Conservation (phyloP, 2,888 invertebrate genomes). For the Gibbula magus region DNA sequence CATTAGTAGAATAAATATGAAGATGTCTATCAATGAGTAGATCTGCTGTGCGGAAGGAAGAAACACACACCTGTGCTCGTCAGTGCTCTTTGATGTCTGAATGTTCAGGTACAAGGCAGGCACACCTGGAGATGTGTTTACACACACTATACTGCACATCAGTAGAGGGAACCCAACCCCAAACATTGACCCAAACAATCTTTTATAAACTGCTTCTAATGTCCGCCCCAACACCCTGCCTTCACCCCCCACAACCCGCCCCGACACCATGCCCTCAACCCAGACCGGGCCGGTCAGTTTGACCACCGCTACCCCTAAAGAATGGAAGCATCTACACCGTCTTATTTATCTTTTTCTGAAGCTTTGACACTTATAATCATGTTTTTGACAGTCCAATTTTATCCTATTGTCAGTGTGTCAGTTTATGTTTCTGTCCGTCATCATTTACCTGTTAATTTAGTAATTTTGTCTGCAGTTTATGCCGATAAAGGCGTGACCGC, state of each 20-base stretch:
- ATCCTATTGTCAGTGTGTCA: neutral
- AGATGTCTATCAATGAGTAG: too few relatives aligned
- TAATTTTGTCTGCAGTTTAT: neutral
- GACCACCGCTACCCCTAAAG: neutral
- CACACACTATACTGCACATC: neutral
- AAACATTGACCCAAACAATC: too few relatives aligned
- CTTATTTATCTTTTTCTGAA: neutral
- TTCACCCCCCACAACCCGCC: too few relatives aligned
- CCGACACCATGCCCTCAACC: neutral
- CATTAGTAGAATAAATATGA: too few relatives aligned
- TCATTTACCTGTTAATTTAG: constrained; percentile 11
- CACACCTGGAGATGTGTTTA: neutral
- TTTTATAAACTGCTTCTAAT: too few relatives aligned
- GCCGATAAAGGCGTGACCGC: neutral
- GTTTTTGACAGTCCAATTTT: neutral
- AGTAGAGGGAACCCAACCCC: neutral
- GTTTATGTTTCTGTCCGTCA: neutral
- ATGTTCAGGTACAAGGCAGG: neutral
- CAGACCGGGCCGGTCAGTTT: neutral
- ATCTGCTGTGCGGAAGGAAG: too few relatives aligned
- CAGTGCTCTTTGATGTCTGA: neutral
- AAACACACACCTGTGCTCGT: neutral
- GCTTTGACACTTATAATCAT: neutral
- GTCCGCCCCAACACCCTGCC: too few relatives aligned
- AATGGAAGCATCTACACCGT: neutral